Evolutionary conservation across 2,888 invertebrate genomes (phyloP), one percentile per base, ranked within the genome.

Genomic region (Metellina segmentata): DNA sequence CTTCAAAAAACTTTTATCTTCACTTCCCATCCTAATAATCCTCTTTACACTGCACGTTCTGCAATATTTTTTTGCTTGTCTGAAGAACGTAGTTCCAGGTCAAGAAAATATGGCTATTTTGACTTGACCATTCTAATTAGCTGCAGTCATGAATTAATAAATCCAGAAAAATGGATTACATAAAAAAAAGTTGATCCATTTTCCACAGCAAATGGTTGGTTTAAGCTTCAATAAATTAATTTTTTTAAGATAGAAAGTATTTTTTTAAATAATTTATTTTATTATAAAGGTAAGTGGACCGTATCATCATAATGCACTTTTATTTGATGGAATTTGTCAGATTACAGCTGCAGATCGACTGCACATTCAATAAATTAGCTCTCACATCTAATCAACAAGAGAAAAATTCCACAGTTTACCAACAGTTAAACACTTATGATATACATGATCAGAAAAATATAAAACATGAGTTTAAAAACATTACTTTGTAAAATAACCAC

Each of bases 381-480:
- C 16, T 82, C 70, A 79, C 74, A 20, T 51, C 74, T 90, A 85
- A 79, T 89, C 79, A 89, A 89, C 85, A 90, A 85, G 72, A 71
- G 53, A 78, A 85, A 90, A 90, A 51, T 90, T 90, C 71, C 70
- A 87, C 53, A 89, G 19, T 34, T 89, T 83, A 89, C 61, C 82
- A 89, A 90, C 89, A 89, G 52, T 83, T n/a, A 89, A 83, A 83
- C 85, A 90, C 81, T 82, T 78, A 78, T 85, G 83, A 83, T 71
- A 49, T 69, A 61, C 61, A 90, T 85, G 85, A 81, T 71, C 85
- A 72, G 71, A 85, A 90, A 90, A 78, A 90, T 85, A 90, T 90
- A 82, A 81, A 90, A 85, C 61, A 90, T 79, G 90, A 89, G 77
- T 74, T 83, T 89, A 70, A 85, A 89, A 89, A 83, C 89, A 83